Base-by-base conservation (phyloP, 1,140 invertebrate genomes). In the Brachionus rotundiformis region DNA sequence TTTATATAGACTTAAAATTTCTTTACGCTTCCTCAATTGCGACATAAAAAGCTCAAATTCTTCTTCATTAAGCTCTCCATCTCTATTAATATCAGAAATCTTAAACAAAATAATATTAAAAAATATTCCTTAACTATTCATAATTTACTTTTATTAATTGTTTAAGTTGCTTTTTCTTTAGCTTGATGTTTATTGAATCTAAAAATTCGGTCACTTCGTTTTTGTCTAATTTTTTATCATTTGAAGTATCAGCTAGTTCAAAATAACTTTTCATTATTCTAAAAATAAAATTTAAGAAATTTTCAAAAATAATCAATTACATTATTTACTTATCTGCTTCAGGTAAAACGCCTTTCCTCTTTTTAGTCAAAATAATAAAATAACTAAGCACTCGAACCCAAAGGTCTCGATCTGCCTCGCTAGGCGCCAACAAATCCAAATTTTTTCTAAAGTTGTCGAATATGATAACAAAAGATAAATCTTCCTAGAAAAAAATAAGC, bases 231-330 rank as follows among this genome's bases (percentile, higher is more conserved):
- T 59, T 63, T 79, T 79, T 79, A 41, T 79, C 33, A 29, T 63
- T 63, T 23, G 76, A 27, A 19, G 19, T 79, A 27, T 79, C 76
- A 27, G 76, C 76, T 25, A 79, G 23, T 23, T 79, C 59, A 39
- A 79, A 79, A 63, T 79, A 79, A 25, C 29, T 79, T 3, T n/a
- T 33, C 76, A 79, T 79, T 8, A 79, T 79, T 73, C 68, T 73
- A 25, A 25, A 73, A 41, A 73, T 19, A 44, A 23, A 1, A 25
- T 23, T 54, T 19, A 8, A 23, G 44, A 29, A 25, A 29, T 39
- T 16, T 16, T 68, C 6, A 36, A 6, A 47, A 73, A 25, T 8
- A 44, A 5, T 44, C 23, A 73, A 44, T 73, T 23, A 25, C 23
- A 44, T 44, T 23, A 19, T 25, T 44, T 73, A 73, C 76, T 54